Base-by-base conservation (phyloP, 2,888 invertebrate species). In the Xylocampa areola region DNA sequence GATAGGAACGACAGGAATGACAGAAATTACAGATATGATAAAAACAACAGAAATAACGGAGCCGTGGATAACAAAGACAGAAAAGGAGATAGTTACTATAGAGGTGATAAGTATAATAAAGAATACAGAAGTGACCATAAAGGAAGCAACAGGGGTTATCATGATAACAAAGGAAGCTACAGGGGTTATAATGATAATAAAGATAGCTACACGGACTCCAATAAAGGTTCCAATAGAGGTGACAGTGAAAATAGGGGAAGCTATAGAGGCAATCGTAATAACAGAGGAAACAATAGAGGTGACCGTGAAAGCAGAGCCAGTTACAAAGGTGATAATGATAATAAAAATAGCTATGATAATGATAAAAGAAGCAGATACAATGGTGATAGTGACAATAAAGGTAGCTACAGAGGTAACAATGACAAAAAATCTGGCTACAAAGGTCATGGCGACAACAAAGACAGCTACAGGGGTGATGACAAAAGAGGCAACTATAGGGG, bases 281-380 rank as follows among this genome's bases (percentile, higher is more conserved):
- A 4, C n/a, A 21, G 4, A 21, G 21, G 21, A 21, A 4, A 4
- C 4, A 21, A 21, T 21, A 21, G 21, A 4, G 4, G 7, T 10
- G 1, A 30, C 25, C 19, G 16, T 16, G 14, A 37, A 7, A 2
- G 44, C 10, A 44, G 49, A 4, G 16, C 16, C 6, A 36, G 13
- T 2, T 11, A 51, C n/a, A 45, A 29, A 5, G 37, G 30, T 13
- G 43, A n/a, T n/a, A n/a, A n/a, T n/a, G n/a, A n/a, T n/a, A n/a
- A n/a, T n/a, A n/a, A n/a, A n/a, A n/a, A n/a, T n/a, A n/a, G n/a
- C n/a, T n/a, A n/a, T n/a, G n/a, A n/a, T n/a, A n/a, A n/a, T n/a
- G n/a, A n/a, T 14, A 43, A 19, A 21, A 36, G 41, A 13, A 27
- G 49, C 4, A 14, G 13, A n/a, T 16, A 21, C 1, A 13, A 21